Evolutionary conservation across 2,888 invertebrate species (phyloP).

Genomic region (Sinotaia quadrata): DNA sequence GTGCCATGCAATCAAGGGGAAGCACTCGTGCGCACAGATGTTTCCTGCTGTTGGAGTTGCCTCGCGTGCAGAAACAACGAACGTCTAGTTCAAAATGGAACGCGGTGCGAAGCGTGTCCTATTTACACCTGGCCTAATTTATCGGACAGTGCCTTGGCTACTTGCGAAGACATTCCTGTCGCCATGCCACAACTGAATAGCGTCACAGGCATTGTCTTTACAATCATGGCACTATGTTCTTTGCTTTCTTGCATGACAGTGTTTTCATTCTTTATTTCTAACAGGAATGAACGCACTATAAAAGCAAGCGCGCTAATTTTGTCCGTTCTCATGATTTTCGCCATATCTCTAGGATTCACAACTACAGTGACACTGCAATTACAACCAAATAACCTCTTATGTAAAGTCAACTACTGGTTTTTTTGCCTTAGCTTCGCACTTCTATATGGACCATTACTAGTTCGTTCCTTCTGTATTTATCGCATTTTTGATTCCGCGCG

Average conservation of each 20-base stretch:
- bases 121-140: constrained; percentile 45
- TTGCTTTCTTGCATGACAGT: constrained; percentile 8
- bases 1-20: constrained; percentile 14
- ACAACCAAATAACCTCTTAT: constrained; percentile 41
- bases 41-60: constrained; percentile 49
- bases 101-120: constrained; percentile 38
- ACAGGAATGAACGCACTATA: constrained; percentile 47
- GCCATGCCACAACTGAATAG: constrained; percentile 18
- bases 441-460: constrained; percentile 47
- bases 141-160: constrained; percentile 23
- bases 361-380: constrained; percentile 45
- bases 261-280: constrained; percentile 25
- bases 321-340: constrained; percentile 55
- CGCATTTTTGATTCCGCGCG: constrained; percentile 45
- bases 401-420: constrained; percentile 34
- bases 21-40: constrained; percentile 26
- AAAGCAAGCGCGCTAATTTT: constrained; percentile 61
- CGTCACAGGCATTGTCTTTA: constrained; percentile 22
- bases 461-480: constrained; percentile 44
- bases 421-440: constrained; percentile 43
- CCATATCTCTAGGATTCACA: constrained; percentile 50
- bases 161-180: constrained; percentile 30
- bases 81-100: constrained; percentile 28
- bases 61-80: constrained; percentile 42
- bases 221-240: constrained; percentile 20